Evolutionary conservation across 2,797 vertebrate species (phyloP).

Genomic region (Picus viridis): DNA sequence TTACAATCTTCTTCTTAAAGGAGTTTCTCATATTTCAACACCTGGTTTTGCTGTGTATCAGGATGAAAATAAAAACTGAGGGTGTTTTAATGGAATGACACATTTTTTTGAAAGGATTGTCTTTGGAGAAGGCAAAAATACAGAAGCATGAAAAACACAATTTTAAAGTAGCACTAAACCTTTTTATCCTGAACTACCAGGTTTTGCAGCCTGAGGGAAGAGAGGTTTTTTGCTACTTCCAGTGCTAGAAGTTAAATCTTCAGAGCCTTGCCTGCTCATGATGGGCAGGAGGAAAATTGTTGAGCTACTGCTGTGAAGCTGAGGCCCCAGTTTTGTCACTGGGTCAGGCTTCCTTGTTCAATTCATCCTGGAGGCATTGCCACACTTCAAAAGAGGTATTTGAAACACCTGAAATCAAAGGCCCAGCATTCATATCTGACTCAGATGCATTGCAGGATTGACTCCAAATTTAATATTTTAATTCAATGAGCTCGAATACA

Average conservation of each 20-base stretch:
- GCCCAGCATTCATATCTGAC: neutral
- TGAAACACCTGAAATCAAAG: neutral
- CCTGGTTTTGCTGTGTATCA: neutral
- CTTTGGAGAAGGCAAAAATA: neutral
- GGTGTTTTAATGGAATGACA: neutral
- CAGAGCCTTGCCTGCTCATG: accelerated
- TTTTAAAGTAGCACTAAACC: neutral
- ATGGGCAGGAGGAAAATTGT: neutral
- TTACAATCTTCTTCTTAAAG: neutral
- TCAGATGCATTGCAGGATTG: too few species aligned
- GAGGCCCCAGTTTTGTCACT: neutral
- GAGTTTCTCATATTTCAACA: neutral
- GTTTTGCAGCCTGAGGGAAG: neutral
- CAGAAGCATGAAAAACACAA: neutral
- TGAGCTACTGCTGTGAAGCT: neutral
- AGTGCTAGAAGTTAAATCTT: neutral
- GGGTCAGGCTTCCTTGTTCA: neutral
- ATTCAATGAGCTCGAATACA: neutral
- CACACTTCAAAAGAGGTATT: neutral
- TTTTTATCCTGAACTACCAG: neutral
- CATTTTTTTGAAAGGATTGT: neutral
- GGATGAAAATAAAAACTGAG: neutral
- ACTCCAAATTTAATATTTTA: neutral
- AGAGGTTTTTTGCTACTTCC: neutral
- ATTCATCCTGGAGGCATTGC: too few species aligned